Evolutionary conservation across 2,888 invertebrate genomes (phyloP), one percentile per base, ranked within the genome.

Genomic region (Allacma fusca): DNA sequence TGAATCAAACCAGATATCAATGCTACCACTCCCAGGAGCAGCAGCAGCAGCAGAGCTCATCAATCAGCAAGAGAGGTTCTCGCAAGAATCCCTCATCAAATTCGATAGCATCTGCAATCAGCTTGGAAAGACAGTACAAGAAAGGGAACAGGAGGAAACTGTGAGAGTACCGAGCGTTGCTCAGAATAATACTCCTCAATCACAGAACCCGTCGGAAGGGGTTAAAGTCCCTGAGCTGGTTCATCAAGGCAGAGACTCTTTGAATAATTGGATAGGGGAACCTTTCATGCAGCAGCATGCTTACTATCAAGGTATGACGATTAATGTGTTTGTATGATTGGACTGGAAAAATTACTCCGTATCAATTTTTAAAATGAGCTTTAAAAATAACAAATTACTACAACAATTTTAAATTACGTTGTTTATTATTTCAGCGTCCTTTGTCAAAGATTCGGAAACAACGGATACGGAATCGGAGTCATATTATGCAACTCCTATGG

Each of bases 241-340:
- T 40, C 40, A 40, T 40, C 40, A 40, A 40, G 40, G 40, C 13
- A 5, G 40, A 13, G 40, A 40, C 13, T 40, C 40, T 5, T 40
- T 40, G 70, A 23, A 44, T 13, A 57, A 75, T 57, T 75, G 75
- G 75, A 75, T 75, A 24, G 75, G 75, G 24, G 29, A 68, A 16
- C 75, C 75, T 75, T 75, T 75, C 23, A 75, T 75, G 75, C 28
- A 24, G 16, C 4, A 19, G 7, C 68, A 44, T 19, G 43, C 28
- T 16, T 75, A 75, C 23, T 68, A 57, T 24, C 50, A 43, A 16
- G 57, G 75, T 75, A 28, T 40, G 5, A 40, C 40, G 13, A 40
- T 40, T 9, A 40, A 9, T 40, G 40, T 40, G 40, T 40, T 9
- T 13, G 13, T 40, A 9, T 40, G 40, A 40, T 13, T 40, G 40